Conservation (phyloP, 2,113 vertebrate species). For the Atractosteus spatula region DNA sequence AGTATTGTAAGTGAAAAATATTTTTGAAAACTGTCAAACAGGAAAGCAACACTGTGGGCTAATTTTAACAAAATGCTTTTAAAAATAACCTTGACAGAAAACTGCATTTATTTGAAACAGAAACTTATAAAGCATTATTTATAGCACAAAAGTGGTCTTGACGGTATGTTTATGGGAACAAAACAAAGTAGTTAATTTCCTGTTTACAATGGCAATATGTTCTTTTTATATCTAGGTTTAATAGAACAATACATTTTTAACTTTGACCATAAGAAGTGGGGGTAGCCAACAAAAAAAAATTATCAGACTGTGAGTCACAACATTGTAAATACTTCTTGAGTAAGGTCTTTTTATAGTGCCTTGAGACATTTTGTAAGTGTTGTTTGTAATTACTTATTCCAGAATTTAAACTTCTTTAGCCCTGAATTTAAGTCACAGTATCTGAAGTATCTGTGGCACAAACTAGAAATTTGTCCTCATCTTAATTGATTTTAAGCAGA, state of each 20-base stretch:
- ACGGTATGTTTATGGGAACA: conserved; percentile 50
- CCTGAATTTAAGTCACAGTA: too few species aligned
- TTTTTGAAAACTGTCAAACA: not conserved
- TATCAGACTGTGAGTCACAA: conserved; percentile 48
- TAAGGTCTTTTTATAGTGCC: conserved; percentile 29
- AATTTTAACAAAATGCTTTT: conserved; percentile 43
- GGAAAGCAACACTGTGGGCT: conserved; percentile 30
- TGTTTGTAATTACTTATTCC: too few species aligned
- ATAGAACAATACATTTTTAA: conserved; percentile 31
- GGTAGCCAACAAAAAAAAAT: conserved; percentile 53
- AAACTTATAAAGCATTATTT: conserved; percentile 58
- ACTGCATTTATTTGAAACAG: conserved; percentile 48
- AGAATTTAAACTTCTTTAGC: too few species aligned
- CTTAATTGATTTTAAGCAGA: too few species aligned
- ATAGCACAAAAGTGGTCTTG: conserved; percentile 46
- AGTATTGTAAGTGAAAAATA: too few species aligned
- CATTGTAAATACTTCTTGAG: conserved; percentile 53
- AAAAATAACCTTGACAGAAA: conserved; percentile 52
- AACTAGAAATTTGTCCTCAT: too few species aligned
- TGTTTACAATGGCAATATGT: conserved; percentile 26
- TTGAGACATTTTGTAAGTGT: not conserved
- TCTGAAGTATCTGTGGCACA: too few species aligned
- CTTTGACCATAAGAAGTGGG: too few species aligned
- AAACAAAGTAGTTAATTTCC: conserved; percentile 31
- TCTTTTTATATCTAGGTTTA: conserved; percentile 41